A percentile compares a stretch with the other conserved stretches of the same genome.
phyloP scores from a whole-genome alignment of 2,888 invertebrate species.

The Andrena camellia region DNA sequence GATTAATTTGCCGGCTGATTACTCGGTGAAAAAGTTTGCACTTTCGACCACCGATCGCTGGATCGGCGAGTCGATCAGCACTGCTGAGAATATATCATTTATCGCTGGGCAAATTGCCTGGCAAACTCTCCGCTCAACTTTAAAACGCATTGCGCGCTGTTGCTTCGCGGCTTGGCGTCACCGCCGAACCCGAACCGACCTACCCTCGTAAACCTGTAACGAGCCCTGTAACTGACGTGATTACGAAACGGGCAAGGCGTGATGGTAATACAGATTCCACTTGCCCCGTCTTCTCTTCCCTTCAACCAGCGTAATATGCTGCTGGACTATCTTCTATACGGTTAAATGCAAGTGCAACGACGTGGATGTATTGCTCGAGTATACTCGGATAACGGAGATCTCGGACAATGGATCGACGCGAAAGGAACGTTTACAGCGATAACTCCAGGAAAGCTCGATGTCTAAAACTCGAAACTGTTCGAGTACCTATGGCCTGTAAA shows the following conservation, averaged over 20 bases:
- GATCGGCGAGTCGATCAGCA: slow-evolving; percentile 4
- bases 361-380: neutral
- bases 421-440: slow-evolving; percentile 5
- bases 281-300: neutral
- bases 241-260: slow-evolving; percentile 46
- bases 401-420: slow-evolving; percentile 18
- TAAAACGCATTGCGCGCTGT: slow-evolving; percentile 8
- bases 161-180: slow-evolving; percentile 10
- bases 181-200: slow-evolving; percentile 2
- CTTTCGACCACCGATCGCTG: neutral
- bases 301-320: neutral
- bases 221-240: slow-evolving; percentile 54
- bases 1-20: slow-evolving; percentile 21
- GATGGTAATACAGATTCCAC: slow-evolving; percentile 42
- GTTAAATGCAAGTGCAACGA: no score
- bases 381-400: neutral
- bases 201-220: slow-evolving; percentile 44
- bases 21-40: neutral
- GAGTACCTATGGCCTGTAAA: no score
- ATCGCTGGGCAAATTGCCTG: neutral
- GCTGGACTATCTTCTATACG: neutral
- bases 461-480: no score
- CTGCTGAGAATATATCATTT: slow-evolving; percentile 9
- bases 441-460: no score
- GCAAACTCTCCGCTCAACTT: neutral